A percentile compares a stretch with the other conserved stretches of the same genome.
Evolutionary conservation across 2,888 invertebrate genomes (phyloP).

Genomic region (Torymus tubicola): DNA sequence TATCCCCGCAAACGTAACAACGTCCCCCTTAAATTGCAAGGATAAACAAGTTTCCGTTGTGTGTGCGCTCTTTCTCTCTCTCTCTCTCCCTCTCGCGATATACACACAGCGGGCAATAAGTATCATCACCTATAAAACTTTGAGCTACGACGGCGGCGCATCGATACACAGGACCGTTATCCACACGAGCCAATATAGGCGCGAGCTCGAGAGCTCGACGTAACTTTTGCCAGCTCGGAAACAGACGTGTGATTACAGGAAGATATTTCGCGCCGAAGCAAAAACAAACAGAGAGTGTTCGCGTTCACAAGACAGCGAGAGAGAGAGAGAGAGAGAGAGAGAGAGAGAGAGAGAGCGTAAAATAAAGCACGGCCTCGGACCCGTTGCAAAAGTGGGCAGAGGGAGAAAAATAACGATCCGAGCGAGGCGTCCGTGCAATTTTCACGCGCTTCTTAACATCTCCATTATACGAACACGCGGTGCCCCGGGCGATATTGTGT

Average conservation of each 20-base stretch:
- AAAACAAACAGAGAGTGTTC: background rate
- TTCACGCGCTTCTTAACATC: slow-evolving; percentile 34
- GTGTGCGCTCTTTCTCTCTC: too few species aligned
- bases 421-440: background rate
- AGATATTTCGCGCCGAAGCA: slow-evolving; percentile 1
- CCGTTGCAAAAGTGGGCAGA: background rate
- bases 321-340: too few species aligned
- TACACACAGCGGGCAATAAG: slow-evolving; percentile 3
- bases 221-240: slow-evolving; percentile 1
- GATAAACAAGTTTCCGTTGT: slow-evolving; percentile 4
- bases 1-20: slow-evolving; percentile 4
- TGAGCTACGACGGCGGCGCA: background rate
- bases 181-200: too few species aligned
- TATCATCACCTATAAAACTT: slow-evolving; percentile 27
- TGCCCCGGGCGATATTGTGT: slow-evolving; percentile 16
- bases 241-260: slow-evolving; percentile 31
- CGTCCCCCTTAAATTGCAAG: slow-evolving; percentile 9
- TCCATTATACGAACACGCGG: slow-evolving; percentile 26
- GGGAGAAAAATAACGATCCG: background rate
- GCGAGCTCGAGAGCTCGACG: background rate
- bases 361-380: background rate
- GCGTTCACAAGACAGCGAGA: too few species aligned
- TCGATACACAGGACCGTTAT: background rate
- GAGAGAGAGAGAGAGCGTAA: background rate
- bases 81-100: too few species aligned